Evolutionary conservation across 2,888 invertebrate genomes (phyloP), one percentile per base, ranked within the genome.

Genomic region (Andrena bicolor): DNA sequence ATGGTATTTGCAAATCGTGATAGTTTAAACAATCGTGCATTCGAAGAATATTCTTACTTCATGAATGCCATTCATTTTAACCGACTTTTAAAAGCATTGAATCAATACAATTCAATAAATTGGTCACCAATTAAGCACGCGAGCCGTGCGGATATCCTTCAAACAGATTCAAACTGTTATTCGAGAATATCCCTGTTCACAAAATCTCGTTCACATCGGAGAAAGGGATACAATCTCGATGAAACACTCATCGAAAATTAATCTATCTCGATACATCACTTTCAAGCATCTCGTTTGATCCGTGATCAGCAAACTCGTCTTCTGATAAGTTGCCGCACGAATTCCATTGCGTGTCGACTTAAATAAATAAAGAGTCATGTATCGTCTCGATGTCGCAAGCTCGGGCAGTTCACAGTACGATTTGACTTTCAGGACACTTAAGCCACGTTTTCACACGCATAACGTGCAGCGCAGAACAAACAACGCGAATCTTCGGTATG

Each of bases 61-160:
- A 41, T 16, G 41, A 41, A 41, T 41, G 41, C 41, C 41, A 41
- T 41, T 41, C 41, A 16, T 41, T 41, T 16, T 4, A 41, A 13
- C 41, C 16, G 41, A 41, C 41, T 41, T 41, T 41, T 16, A 41
- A 41, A 41, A 41, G 13, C 41, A 41, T 41, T 13, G 41, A 41
- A 49, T 30, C 41, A 64, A 20, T 13, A 58, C 32, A 26, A 75
- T 65, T 41, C 41, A 13, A 41, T 71, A 73, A 32, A 71, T 82
- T 83, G 83, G 83, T 83, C 75, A 80, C 74, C 61, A 58, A 64
- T 75, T 60, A 53, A 20, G 10, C 68, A 49, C 63, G 35, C 35
- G 13, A 60, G 28, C 28, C 16, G 30, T 48, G 28, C 30, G 20
- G 51, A 16, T 51, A 26, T 23, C 32, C 1, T 65, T n/a, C 7